phyloP scores from a whole-genome alignment of 2,888 invertebrate species.

The Galerucella calmariensis region DNA sequence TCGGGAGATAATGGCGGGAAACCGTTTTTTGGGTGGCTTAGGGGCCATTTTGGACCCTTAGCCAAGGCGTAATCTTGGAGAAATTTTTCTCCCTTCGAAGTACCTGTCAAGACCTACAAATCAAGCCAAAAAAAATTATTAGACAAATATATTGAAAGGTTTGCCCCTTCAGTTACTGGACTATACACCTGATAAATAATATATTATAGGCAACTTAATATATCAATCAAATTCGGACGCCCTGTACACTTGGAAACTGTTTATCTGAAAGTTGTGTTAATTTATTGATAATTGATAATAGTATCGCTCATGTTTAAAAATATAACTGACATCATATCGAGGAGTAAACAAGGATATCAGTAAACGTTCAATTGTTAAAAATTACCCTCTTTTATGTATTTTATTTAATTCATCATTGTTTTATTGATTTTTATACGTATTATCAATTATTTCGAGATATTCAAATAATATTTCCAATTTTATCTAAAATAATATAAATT shows the following conservation, averaged over 20 bases:
- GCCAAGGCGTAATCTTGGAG: too few species aligned
- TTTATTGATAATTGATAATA: conserved; percentile 52
- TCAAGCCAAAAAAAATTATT: too few species aligned
- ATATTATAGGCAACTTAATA: not conserved
- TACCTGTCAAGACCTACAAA: too few species aligned
- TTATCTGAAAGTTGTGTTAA: conserved; percentile 50
- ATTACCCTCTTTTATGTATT: conserved; percentile 7
- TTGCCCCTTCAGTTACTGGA: too few species aligned
- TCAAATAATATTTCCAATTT: not conserved
- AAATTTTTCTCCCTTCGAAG: too few species aligned
- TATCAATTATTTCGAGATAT: not conserved
- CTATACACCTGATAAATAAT: not conserved
- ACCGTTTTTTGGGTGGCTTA: too few species aligned
- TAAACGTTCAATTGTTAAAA: conserved; percentile 20
- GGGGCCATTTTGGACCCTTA: too few species aligned
- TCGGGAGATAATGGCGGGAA: too few species aligned
- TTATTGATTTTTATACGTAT: not conserved
- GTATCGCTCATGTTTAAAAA: conserved; percentile 52
- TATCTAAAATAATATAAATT: too few species aligned
- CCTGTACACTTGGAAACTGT: conserved; percentile 21
- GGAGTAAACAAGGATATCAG: conserved; percentile 45
- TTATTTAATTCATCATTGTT: not conserved
- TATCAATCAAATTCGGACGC: not conserved
- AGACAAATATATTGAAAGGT: too few species aligned
- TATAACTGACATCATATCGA: conserved; percentile 50